Base-by-base conservation (phyloP, 2,113 vertebrate species). In the Odobenus rosmarus region DNA sequence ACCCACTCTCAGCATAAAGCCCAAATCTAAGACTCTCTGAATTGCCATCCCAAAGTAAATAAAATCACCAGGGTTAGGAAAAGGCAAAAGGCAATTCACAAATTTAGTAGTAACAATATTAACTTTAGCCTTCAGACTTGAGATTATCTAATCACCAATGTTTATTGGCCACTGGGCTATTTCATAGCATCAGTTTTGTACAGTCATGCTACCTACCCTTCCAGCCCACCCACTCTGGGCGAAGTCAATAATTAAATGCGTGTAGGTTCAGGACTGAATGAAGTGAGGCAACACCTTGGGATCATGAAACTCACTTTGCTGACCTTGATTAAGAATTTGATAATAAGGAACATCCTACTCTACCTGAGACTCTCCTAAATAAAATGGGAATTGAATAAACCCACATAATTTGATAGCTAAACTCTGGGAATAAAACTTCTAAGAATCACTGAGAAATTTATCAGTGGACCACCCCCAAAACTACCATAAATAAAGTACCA, bases 261-360 rank as follows among this genome's bases (percentile, higher is more conserved):
- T 18, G 33, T 42, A 51, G 36, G 46, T 31, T 93, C 42, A 85
- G 31, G 26, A 59, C 10, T 74, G 62, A 88, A 80, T 51, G n/a
- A 85, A 33, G 46, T 67, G 21, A 23, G 82, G 46, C 11, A 92
- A 88, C 39, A 89, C 5, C 61, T 12, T 57, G 12, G 15, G 13
- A 53, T 83, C 53, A 62, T 72, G 83, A 83, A 80, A 62, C 31
- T 67, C 62, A 69, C 76, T 85, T 39, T 74, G 13, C 12, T 94
- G 49, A 89, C 55, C 92, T 92, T 67, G 49, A 92, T 74, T 92
- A 79, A 92, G 62, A 96, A 94, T 80, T 79, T 85, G 77, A 92
- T 74, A 94, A 91, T 49, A 9, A 71, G 31, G 9, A 90, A 71
- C 16, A 95, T 11, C 86, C 95, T 80, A 77, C 83, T 36, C 39